phyloP scores from a whole-genome alignment of 1,140 invertebrate species.

The Papilio helenus region DNA sequence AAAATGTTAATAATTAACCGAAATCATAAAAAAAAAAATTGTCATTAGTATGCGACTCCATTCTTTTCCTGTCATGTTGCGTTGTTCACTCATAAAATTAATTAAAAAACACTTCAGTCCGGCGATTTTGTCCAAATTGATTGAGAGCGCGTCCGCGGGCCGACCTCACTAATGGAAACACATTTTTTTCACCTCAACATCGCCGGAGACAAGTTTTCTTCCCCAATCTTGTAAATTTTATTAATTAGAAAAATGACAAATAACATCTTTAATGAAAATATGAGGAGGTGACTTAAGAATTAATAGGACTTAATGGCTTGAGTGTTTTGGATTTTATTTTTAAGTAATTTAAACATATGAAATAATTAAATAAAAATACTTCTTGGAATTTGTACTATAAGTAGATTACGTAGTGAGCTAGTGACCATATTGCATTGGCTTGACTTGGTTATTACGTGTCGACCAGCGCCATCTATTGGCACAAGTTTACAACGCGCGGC shows the following conservation, averaged over 20 bases:
- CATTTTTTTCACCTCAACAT: constrained; percentile 46
- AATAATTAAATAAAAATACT: too few species aligned
- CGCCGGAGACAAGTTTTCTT: constrained; percentile 36
- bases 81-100: constrained; percentile 80
- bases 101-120: constrained; percentile 81
- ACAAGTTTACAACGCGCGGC: constrained; percentile 11
- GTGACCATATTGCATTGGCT: neutral
- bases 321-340: neutral
- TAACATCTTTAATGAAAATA: constrained; percentile 6
- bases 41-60: constrained; percentile 48
- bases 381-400: neutral
- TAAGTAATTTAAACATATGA: neutral
- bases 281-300: neutral
- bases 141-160: constrained; percentile 65
- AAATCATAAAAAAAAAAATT: neutral
- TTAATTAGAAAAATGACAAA: constrained; percentile 25
- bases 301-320: neutral
- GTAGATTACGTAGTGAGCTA: neutral
- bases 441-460: constrained; percentile 6
- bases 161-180: constrained; percentile 74
- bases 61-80: constrained; percentile 48
- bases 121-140: constrained; percentile 76
- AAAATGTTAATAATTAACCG: neutral
- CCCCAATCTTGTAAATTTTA: constrained; percentile 22
- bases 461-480: neutral